Conservation (phyloP, 2,888 invertebrate genomes). For the Hoplodrina ambigua region DNA sequence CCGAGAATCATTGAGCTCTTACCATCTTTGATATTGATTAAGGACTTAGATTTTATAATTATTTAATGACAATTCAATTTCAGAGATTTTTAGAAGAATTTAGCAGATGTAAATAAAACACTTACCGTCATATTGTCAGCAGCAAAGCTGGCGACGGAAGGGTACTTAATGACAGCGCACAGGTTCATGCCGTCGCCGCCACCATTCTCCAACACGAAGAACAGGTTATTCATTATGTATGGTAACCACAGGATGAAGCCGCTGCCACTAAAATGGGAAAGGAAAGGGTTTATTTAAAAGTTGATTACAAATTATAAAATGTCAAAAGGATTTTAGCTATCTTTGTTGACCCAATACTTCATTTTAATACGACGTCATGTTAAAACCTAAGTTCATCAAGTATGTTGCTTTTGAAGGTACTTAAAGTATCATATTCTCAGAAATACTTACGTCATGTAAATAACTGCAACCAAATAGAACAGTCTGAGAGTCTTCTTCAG, state of each 20-base stretch:
- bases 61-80: not conserved
- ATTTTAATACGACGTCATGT: no score
- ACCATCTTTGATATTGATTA: no score
- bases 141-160: constrained; percentile 63
- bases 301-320: not conserved
- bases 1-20: no score
- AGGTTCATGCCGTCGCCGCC: constrained; percentile 85
- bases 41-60: no score
- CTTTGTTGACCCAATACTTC: not conserved
- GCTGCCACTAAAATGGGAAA: constrained; percentile 77
- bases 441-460: constrained; percentile 87
- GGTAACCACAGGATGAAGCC: constrained; percentile 88
- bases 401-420: not conserved
- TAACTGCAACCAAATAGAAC: constrained; percentile 91
- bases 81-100: no score
- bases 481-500: constrained; percentile 89
- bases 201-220: constrained; percentile 81
- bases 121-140: constrained; percentile 71
- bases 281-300: not conserved
- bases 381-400: no score
- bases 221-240: constrained; percentile 88
- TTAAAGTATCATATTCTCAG: not conserved
- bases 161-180: constrained; percentile 81
- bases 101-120: not conserved
- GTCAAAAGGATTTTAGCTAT: not conserved